phyloP scores from a whole-genome alignment of 1,140 invertebrate genomes.

The Tetraneura akinire region DNA sequence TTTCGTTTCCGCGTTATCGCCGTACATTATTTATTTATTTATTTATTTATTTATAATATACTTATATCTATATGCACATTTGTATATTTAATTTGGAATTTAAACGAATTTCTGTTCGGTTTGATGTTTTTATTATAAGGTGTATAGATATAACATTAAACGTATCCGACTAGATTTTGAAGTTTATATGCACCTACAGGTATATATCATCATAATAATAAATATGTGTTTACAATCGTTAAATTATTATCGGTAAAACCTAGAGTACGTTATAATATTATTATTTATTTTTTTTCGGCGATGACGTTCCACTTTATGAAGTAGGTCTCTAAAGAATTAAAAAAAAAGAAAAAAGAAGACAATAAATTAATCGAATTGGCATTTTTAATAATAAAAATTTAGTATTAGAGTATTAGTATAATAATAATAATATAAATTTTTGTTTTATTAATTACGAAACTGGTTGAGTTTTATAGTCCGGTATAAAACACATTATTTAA shows the following conservation, averaged over 20 bases:
- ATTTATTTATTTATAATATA: no score
- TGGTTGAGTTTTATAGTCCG: conserved; percentile 42
- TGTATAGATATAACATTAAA: no score
- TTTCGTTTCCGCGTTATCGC: no score
- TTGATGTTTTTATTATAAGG: no score
- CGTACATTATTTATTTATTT: no score
- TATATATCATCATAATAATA: background rate
- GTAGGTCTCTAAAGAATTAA: conserved; percentile 10
- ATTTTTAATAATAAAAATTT: background rate
- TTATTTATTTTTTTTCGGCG: background rate
- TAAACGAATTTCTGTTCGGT: no score
- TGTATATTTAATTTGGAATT: no score
- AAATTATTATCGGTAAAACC: background rate
- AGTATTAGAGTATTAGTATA: background rate
- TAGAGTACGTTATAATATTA: no score
- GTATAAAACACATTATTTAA: background rate
- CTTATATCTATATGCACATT: no score
- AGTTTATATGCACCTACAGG: no score
- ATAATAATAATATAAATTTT: background rate
- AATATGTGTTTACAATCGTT: background rate
- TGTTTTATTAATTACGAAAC: conserved; percentile 38
- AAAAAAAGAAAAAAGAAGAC: background rate
- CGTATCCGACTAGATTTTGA: no score
- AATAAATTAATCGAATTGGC: conserved; percentile 15
- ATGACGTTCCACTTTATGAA: conserved; percentile 29